These are phyloP conservation scores for Amiota communis DNA, from an alignment of 2,888 invertebrate genomes.

Conservation along the genomic window DNA sequence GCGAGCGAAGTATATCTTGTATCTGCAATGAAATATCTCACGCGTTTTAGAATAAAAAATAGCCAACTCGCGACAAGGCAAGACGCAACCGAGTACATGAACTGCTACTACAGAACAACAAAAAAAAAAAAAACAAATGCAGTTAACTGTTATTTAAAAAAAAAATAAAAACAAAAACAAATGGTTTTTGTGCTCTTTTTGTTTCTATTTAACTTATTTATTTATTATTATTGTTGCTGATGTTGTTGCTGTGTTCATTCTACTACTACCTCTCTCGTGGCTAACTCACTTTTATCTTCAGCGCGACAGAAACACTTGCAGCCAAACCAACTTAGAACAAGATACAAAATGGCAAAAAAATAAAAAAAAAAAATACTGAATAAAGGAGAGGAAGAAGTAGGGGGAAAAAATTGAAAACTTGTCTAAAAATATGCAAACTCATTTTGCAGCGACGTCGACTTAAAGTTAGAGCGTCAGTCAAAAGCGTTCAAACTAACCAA, in stretches of 20 bases:
- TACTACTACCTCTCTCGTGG: slow-evolving; percentile 5
- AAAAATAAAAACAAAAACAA: too few relatives aligned
- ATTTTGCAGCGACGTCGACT: background rate
- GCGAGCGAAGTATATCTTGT: slow-evolving; percentile 14
- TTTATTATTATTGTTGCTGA: background rate
- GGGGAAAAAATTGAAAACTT: slow-evolving; percentile 9
- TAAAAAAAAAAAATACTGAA: slow-evolving; percentile 5
- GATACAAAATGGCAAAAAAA: background rate
- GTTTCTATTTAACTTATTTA: background rate
- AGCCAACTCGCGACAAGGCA: slow-evolving; percentile 6
- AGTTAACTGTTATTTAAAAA: slow-evolving; percentile 13
- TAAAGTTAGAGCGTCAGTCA: background rate
- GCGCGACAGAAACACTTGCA: slow-evolving; percentile 10
- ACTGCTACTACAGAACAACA: background rate
- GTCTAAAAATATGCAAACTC: slow-evolving; percentile 25
- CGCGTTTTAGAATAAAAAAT: slow-evolving; percentile 9
- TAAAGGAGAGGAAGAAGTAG: background rate
- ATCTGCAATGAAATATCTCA: slow-evolving; percentile 29
- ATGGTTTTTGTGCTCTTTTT: background rate
- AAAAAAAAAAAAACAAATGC: background rate
- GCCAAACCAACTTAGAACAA: background rate
- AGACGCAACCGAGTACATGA: too few relatives aligned
- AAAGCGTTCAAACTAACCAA: too few relatives aligned
- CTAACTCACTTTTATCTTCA: slow-evolving; percentile 25
- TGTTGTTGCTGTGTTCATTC: background rate